Evolutionary conservation across 2,888 invertebrate species (phyloP).

Genomic region (Petrolisthes cinctipes): DNA sequence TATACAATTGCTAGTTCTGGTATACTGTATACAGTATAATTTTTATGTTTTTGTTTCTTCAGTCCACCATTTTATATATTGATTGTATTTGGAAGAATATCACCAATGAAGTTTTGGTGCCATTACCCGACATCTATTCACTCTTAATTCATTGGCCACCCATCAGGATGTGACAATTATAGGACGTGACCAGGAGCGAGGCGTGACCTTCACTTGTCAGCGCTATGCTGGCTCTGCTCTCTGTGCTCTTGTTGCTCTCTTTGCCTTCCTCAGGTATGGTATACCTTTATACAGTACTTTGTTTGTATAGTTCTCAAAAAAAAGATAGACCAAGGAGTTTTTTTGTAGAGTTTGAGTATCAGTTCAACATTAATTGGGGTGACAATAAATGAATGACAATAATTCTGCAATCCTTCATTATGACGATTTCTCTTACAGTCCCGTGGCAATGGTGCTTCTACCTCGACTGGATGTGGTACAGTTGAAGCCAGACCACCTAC

Average conservation of each 20-base stretch:
- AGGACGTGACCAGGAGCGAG: conserved; percentile 61
- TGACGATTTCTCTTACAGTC: conserved; percentile 74
- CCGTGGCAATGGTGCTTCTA: conserved; percentile 92
- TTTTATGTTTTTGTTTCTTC: background rate
- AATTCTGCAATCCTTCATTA: too few relatives aligned
- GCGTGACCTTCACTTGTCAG: conserved; percentile 74
- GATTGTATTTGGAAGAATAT: too few relatives aligned
- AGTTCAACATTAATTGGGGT: too few relatives aligned
- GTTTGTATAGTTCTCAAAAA: background rate
- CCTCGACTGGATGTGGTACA: conserved; percentile 80
- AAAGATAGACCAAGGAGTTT: too few relatives aligned
- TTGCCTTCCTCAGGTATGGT: conserved; percentile 79
- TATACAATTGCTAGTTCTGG: background rate
- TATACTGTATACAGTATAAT: background rate
- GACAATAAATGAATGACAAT: too few relatives aligned
- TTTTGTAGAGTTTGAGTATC: too few relatives aligned
- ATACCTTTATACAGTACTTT: background rate
- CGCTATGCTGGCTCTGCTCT: conserved; percentile 86
- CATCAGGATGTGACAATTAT: conserved; percentile 67
- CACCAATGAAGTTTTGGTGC: background rate
- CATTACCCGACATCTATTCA: background rate
- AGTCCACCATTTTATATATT: background rate
- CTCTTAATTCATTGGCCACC: background rate
- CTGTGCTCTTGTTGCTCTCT: conserved; percentile 82
- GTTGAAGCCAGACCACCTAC: conserved; percentile 64